A percentile compares a stretch with the other conserved stretches of the same genome.
Conservation (phyloP, 2,888 invertebrate genomes). For the Eupsilia transversa region DNA sequence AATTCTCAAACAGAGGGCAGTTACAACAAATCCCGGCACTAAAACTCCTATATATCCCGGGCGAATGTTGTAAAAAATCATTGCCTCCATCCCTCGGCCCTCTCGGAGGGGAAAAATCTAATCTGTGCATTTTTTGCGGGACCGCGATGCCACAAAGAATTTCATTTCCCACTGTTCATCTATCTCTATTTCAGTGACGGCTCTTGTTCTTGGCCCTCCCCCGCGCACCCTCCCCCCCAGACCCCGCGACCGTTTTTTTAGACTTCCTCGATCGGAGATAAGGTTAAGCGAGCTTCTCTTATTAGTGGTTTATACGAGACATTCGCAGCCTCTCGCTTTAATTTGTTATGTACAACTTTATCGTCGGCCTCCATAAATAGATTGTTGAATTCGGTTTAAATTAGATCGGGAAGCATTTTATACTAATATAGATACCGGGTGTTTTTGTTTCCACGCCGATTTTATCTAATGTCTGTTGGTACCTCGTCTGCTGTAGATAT, state of each 20-base stretch:
- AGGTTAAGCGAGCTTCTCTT: conserved; percentile 89
- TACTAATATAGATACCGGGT: conserved; percentile 10
- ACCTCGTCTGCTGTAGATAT: conserved; percentile 3
- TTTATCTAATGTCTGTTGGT: conserved; percentile 6
- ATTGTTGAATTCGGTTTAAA: conserved; percentile 34
- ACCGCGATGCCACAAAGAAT: conserved; percentile 91
- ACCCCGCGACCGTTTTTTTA: conserved; percentile 87
- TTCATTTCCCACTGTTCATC: conserved; percentile 91
- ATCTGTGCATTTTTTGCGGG: conserved; percentile 91
- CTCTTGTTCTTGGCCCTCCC: conserved; percentile 88
- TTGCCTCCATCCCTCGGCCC: conserved; percentile 89
- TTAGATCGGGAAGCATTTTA: neutral
- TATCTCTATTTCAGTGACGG: conserved; percentile 91
- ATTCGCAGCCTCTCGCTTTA: conserved; percentile 81
- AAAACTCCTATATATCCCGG: conserved; percentile 89
- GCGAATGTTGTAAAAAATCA: conserved; percentile 90
- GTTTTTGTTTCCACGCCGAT: conserved; percentile 41
- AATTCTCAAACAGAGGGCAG: conserved; percentile 89
- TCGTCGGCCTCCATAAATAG: conserved; percentile 57
- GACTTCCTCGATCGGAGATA: conserved; percentile 90
- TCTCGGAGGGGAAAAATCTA: conserved; percentile 90
- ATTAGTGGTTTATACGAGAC: conserved; percentile 87
- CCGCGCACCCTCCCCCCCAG: conserved; percentile 71
- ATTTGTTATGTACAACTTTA: conserved; percentile 79
- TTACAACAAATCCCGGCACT: conserved; percentile 89